These are phyloP conservation scores for Dasysyrphus albostriatus DNA, from an alignment of 2,888 invertebrate species.

Conservation along the genomic window DNA sequence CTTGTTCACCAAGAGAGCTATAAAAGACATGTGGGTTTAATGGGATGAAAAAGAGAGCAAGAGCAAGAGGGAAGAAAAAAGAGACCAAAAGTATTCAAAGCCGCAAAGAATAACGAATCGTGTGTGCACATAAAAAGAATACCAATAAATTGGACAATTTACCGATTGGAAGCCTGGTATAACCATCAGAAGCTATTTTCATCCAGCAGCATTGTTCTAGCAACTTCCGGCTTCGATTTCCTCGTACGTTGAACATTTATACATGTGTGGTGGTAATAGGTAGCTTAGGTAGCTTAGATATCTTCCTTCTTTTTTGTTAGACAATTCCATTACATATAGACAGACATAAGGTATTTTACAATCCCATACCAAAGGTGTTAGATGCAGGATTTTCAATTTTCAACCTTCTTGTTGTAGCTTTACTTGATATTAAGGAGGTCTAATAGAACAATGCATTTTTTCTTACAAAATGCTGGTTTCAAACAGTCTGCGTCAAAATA, in stretches of 20 bases:
- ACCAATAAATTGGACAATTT: constrained; percentile 74
- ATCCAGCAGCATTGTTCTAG: not conserved
- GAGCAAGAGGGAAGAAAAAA: not conserved
- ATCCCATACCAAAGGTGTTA: constrained; percentile 45
- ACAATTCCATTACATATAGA: constrained; percentile 66
- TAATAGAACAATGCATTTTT: constrained; percentile 32
- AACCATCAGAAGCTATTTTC: constrained; percentile 10
- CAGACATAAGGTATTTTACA: constrained; percentile 25
- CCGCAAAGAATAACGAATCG: constrained; percentile 10
- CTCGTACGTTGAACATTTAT: not conserved
- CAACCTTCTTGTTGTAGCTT: constrained; percentile 19
- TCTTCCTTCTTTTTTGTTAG: constrained; percentile 32
- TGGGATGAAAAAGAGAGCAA: not conserved
- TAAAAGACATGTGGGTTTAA: constrained; percentile 25
- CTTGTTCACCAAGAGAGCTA: constrained; percentile 7
- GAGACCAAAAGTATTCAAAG: constrained; percentile 15
- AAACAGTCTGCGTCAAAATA: constrained; percentile 25
- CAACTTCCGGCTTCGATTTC: constrained; percentile 38
- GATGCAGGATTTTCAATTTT: constrained; percentile 44
- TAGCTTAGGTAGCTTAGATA: constrained; percentile 23
- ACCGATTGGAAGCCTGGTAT: constrained; percentile 44
- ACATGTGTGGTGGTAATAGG: constrained; percentile 45
- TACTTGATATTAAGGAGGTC: constrained; percentile 18
- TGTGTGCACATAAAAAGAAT: constrained; percentile 49
- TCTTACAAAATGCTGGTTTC: constrained; percentile 1